phyloP scores from a whole-genome alignment of 2,888 invertebrate genomes.

The Nemoura dubitans region DNA sequence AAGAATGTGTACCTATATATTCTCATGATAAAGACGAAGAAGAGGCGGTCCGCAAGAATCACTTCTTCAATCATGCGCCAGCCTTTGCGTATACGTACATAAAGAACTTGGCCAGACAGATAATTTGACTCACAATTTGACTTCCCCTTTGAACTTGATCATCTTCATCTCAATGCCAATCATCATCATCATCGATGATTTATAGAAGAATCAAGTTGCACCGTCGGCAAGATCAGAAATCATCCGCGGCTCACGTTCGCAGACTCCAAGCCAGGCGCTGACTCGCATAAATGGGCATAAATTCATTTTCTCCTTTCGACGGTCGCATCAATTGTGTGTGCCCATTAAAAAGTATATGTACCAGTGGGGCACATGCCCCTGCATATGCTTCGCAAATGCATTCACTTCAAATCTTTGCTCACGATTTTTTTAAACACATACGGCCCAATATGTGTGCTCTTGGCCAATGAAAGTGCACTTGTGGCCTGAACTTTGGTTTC shows the following conservation, averaged over 20 bases:
- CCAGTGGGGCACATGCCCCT: constrained; percentile 7
- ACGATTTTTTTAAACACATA: constrained; percentile 1
- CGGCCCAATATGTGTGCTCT: no score
- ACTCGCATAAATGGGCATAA: constrained; percentile 1
- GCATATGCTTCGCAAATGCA: background rate
- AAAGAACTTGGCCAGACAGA: background rate
- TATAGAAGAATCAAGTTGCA: background rate
- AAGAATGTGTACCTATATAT: background rate
- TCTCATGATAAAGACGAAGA: background rate
- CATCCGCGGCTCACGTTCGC: background rate
- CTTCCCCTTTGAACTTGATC: background rate
- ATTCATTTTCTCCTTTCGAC: background rate
- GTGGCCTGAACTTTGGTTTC: no score
- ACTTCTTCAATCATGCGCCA: background rate
- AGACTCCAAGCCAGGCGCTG: background rate
- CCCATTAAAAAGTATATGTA: background rate
- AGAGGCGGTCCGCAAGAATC: background rate
- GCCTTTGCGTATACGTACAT: background rate
- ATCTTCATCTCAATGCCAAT: constrained; percentile 2
- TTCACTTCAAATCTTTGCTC: background rate
- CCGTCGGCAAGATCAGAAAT: constrained; percentile 12
- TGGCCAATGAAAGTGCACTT: no score
- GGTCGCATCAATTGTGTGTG: background rate
- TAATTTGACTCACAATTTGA: background rate
- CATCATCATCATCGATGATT: background rate